Percentiles rank a stretch among this genome's conserved stretches.
Conservation (phyloP, 2,797 vertebrate genomes). For the Meda fulgida region DNA sequence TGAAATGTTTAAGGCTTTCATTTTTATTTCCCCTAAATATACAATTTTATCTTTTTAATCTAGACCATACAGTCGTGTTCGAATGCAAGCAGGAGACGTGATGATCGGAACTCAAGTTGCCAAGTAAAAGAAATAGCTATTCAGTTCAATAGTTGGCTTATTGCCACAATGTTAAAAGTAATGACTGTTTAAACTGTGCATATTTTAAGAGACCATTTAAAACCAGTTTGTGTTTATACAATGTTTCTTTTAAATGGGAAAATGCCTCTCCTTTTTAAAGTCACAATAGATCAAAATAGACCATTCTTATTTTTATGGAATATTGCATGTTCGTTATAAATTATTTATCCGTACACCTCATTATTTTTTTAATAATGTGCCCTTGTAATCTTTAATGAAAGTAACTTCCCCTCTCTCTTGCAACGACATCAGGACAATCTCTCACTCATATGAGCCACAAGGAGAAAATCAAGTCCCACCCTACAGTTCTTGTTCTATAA, state of each 20-base stretch:
- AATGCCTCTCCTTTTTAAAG: not conserved
- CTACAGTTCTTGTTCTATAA: not conserved
- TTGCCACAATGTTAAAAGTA: not conserved
- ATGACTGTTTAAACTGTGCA: not conserved
- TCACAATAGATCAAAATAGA: not conserved
- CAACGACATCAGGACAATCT: not conserved
- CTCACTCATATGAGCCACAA: not conserved
- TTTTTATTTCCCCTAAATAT: conserved; percentile 62
- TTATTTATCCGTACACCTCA: not conserved
- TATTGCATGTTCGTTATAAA: not conserved
- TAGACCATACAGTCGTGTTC: conserved; percentile 48
- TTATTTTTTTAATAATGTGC: not conserved
- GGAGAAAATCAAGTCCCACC: not conserved
- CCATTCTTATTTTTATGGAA: not conserved
- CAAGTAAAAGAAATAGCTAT: conserved; percentile 80
- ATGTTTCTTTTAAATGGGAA: not conserved
- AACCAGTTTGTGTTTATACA: not conserved
- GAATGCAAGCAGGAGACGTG: conserved; percentile 84
- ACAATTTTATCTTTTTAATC: not conserved
- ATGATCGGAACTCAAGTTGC: conserved; percentile 91
- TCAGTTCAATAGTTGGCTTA: not conserved
- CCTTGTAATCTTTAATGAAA: not conserved
- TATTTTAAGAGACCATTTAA: not conserved
- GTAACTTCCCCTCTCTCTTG: not conserved
- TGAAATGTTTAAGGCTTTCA: not conserved